Evolutionary conservation across 2,797 vertebrate species (phyloP).

Genomic region (Eutrigla gurnardus): DNA sequence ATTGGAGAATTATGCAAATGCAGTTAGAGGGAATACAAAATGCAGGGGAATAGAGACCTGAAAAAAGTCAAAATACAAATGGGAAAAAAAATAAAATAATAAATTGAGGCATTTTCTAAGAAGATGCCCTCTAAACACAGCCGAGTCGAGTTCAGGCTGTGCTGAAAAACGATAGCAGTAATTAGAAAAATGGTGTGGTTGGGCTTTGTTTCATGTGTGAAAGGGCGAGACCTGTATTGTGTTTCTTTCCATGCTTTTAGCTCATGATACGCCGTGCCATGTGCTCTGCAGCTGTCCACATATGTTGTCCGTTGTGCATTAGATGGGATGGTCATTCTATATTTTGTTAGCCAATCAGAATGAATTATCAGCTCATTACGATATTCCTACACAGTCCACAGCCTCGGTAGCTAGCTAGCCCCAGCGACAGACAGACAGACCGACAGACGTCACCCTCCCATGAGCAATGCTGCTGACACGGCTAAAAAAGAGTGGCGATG

Average conservation of each 20-base stretch:
- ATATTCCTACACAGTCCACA: background rate
- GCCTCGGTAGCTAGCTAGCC: background rate
- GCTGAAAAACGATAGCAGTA: slow-evolving; percentile 55
- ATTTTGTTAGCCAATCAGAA: background rate
- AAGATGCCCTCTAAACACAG: slow-evolving; percentile 56
- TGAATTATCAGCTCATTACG: background rate
- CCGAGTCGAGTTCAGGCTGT: slow-evolving; percentile 18
- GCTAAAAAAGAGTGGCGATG: background rate
- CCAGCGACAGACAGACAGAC: background rate
- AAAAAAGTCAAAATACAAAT: slow-evolving; percentile 54
- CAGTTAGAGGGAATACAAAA: slow-evolving; percentile 57
- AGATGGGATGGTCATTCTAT: rapidly evolving
- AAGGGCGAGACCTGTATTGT: slow-evolving; percentile 46
- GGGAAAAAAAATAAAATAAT: slow-evolving; percentile 33
- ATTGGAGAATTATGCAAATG: slow-evolving; percentile 79
- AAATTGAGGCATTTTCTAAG: slow-evolving; percentile 42
- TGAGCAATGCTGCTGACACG: background rate
- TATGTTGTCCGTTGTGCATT: slow-evolving; percentile 18
- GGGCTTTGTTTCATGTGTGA: slow-evolving; percentile 39
- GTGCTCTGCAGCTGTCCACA: slow-evolving; percentile 23
- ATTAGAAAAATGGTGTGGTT: slow-evolving; percentile 55
- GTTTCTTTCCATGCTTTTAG: slow-evolving; percentile 29
- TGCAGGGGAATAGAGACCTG: slow-evolving; percentile 65
- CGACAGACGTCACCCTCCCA: background rate
- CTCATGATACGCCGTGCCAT: slow-evolving; percentile 11